These are phyloP conservation scores for Muraenolepis orangiensis DNA, from an alignment of 2,797 vertebrate species.

Conservation along the genomic window DNA sequence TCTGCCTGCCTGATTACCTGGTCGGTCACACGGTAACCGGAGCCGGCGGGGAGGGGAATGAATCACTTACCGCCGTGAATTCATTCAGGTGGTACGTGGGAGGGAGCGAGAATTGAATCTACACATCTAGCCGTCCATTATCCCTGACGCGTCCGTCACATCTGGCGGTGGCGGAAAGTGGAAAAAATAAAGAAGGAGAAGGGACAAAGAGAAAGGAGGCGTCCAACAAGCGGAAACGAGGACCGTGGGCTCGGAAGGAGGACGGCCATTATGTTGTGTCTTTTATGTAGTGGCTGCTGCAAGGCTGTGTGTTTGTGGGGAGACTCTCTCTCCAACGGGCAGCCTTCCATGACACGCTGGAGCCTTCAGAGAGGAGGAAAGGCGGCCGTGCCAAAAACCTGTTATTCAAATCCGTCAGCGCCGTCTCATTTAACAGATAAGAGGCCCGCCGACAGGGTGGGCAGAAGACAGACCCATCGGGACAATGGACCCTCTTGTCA, in stretches of 20 bases:
- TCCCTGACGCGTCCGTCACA: constrained; percentile 39
- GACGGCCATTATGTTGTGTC: constrained; percentile 54
- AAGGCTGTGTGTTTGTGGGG: constrained; percentile 55
- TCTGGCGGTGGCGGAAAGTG: constrained; percentile 21
- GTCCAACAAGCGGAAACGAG: not conserved
- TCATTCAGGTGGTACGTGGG: constrained; percentile 50
- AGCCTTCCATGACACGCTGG: constrained; percentile 44
- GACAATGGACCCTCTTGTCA: constrained; percentile 69
- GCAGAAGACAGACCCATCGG: constrained; percentile 59
- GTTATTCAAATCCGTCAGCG: constrained; percentile 69
- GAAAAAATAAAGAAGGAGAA: not conserved
- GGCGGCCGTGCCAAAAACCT: constrained; percentile 58
- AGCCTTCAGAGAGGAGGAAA: constrained; percentile 47
- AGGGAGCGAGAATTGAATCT: constrained; percentile 45
- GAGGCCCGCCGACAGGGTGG: constrained; percentile 68
- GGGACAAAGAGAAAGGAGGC: not conserved
- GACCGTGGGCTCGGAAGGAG: constrained; percentile 18
- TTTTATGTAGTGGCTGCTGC: constrained; percentile 57
- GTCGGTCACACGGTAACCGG: constrained; percentile 45
- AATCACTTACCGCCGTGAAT: constrained; percentile 46
- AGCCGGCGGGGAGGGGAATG: constrained; percentile 43
- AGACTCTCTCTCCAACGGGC: constrained; percentile 29
- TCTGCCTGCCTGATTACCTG: constrained; percentile 49
- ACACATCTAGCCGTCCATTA: constrained; percentile 34
- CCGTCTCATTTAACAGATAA: constrained; percentile 76